These are phyloP conservation scores for Xylota sylvarum DNA, from an alignment of 2,888 invertebrate species.

Conservation along the genomic window DNA sequence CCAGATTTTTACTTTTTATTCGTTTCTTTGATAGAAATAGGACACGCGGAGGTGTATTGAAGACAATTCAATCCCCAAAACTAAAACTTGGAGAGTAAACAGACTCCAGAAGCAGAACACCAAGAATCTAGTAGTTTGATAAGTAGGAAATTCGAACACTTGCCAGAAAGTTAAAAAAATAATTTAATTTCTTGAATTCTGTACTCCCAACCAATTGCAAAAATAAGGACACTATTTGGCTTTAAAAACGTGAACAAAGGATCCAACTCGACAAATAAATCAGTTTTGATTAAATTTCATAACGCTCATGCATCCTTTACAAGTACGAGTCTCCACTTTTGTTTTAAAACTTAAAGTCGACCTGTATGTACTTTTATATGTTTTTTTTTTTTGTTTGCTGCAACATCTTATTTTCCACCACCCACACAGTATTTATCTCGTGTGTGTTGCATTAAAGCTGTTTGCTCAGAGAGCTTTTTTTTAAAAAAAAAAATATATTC, in stretches of 20 bases:
- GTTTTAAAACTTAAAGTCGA: conserved; percentile 57
- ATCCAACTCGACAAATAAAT: conserved; percentile 47
- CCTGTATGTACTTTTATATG: conserved; percentile 23
- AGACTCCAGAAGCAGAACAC: too few relatives aligned
- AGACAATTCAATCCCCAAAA: too few relatives aligned
- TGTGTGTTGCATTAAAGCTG: conserved; percentile 72
- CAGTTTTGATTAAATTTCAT: conserved; percentile 66
- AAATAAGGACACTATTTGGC: too few relatives aligned
- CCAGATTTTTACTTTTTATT: too few relatives aligned
- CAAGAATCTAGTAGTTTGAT: too few relatives aligned
- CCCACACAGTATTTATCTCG: conserved; percentile 56
- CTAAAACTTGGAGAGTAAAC: too few relatives aligned
- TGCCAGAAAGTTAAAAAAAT: too few relatives aligned
- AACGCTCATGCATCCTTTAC: conserved; percentile 26
- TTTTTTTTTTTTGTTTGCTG: conserved; percentile 23
- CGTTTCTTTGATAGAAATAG: too few relatives aligned
- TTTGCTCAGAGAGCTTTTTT: conserved; percentile 69
- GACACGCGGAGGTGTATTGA: too few relatives aligned
- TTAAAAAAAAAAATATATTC: conserved; percentile 29
- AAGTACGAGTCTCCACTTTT: conserved; percentile 40
- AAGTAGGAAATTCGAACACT: too few relatives aligned
- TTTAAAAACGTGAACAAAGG: neutral
- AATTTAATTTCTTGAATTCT: too few relatives aligned
- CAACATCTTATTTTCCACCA: conserved; percentile 33
- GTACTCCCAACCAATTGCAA: too few relatives aligned